Evolutionary conservation across 2,888 invertebrate species (phyloP).

Genomic region (Leucoptera coffeella): DNA sequence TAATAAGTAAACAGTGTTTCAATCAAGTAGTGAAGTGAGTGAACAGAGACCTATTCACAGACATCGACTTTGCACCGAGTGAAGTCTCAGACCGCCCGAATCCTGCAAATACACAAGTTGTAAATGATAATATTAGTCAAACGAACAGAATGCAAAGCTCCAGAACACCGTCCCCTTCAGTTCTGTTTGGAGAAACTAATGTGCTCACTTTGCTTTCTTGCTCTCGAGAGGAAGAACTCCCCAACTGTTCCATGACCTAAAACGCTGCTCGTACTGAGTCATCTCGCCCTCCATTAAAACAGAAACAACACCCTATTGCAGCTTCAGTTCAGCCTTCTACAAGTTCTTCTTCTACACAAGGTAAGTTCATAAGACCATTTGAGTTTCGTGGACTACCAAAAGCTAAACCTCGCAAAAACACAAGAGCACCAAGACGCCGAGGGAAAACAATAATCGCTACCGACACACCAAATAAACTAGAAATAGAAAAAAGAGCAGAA

Average conservation of each 20-base stretch:
- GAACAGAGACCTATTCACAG: conserved; percentile 8
- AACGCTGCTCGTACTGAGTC: too few relatives aligned
- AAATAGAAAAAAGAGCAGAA: too few relatives aligned
- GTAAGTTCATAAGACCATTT: not conserved
- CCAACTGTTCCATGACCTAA: not conserved
- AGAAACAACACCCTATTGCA: too few relatives aligned
- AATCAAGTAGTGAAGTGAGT: too few relatives aligned
- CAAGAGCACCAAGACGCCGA: conserved; percentile 3
- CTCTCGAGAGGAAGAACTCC: not conserved
- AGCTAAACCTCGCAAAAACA: conserved; percentile 1
- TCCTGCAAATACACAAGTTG: not conserved
- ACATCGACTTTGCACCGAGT: conserved; percentile 8
- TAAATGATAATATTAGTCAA: too few relatives aligned
- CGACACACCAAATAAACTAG: too few relatives aligned
- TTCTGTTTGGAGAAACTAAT: too few relatives aligned
- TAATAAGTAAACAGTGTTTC: too few relatives aligned
- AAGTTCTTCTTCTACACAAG: conserved; percentile 1
- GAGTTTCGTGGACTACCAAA: conserved; percentile 1
- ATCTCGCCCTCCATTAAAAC: too few relatives aligned
- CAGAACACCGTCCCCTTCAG: too few relatives aligned
- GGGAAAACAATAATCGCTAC: conserved; percentile 5
- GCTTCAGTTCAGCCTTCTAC: too few relatives aligned
- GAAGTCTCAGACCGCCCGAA: conserved; percentile 6
- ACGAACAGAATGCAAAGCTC: too few relatives aligned
- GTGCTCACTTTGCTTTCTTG: not conserved